Base-by-base conservation (phyloP, 2,888 invertebrate species). In the Ochropleura plecta region DNA sequence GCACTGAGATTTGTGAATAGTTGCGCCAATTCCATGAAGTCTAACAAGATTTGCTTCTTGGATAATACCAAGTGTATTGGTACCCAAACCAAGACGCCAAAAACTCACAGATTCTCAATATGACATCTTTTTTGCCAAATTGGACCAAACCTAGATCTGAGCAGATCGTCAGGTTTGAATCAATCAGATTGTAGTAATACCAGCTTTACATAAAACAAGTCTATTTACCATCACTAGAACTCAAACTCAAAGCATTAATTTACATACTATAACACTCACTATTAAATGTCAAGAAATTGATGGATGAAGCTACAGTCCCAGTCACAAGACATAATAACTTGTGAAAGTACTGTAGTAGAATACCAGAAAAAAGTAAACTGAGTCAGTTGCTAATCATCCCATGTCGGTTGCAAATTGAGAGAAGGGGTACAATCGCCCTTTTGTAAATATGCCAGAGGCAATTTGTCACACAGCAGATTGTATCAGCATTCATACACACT, bases 381-480 rank as follows among this genome's bases (percentile, higher is more conserved):
- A 63, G 30, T 51, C 57, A 44, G 48, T 53, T 78, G 65, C 9
- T 20, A 46, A 12, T 65, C 18, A 44, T 60, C 12, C n/a, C 40
- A 73, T 30, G 40, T 20, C 40, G 20, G 48, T 65, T 16, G 40
- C 74, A 42, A 48, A 69, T 40, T 16, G 30, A 74, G 16, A 18
- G 20, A 63, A 66, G 30, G 69, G 75, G 46, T 70, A 16, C 12
- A n/a, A 55, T 55, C 18, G 44, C 72, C 14, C 55, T 8, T 48
- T 67, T 51, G 63, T 63, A 57, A 63, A 67, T 64, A 53, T 53
- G 44, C 48, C 66, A 18, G 67, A 51, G 48, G 48, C 57, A 64
- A 67, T 75, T 18, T 63, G 51, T 63, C 57, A 70, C 51, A 40
- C 46, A 57, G 46, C 12, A 49, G 40, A 62, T 78, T 66, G 5